These are phyloP conservation scores for Tamias sibiricus DNA, from an alignment of 2,113 vertebrate genomes.

Conservation along the genomic window DNA sequence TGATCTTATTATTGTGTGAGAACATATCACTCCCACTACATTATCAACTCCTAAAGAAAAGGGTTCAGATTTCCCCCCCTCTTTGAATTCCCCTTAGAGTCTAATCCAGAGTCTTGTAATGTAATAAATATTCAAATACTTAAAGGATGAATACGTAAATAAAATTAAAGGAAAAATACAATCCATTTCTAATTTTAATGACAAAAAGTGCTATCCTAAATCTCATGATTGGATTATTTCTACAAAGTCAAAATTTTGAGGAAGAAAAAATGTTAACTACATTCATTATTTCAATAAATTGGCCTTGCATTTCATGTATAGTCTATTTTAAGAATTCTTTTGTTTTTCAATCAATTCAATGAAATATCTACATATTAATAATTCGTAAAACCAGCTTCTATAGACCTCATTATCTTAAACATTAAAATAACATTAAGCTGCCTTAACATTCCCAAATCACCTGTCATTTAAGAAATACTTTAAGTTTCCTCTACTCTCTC, in stretches of 20 bases:
- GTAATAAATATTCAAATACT: neutral
- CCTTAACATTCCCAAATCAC: neutral
- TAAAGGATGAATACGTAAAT: neutral
- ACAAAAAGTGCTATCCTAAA: neutral
- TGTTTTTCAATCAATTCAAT: neutral
- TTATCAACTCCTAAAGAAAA: neutral
- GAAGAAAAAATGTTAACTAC: neutral
- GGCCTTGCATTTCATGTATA: neutral
- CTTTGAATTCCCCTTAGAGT: neutral
- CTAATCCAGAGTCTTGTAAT: neutral
- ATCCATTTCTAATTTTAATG: neutral
- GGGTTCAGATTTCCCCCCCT: neutral
- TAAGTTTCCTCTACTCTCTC: neutral
- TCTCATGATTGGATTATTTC: neutral
- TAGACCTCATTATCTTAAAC: neutral
- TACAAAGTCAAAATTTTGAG: neutral
- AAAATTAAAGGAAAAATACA: slow-evolving; percentile 23
- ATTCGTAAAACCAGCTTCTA: neutral
- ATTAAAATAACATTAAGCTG: slow-evolving; percentile 20
- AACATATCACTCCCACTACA: neutral
- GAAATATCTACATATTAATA: slow-evolving; percentile 34
- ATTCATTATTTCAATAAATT: slow-evolving; percentile 14
- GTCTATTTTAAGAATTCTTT: neutral
- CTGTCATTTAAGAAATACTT: neutral
- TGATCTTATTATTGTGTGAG: neutral